Base-by-base conservation (phyloP, 1,140 invertebrate genomes). In the Eubasilissa regina region DNA sequence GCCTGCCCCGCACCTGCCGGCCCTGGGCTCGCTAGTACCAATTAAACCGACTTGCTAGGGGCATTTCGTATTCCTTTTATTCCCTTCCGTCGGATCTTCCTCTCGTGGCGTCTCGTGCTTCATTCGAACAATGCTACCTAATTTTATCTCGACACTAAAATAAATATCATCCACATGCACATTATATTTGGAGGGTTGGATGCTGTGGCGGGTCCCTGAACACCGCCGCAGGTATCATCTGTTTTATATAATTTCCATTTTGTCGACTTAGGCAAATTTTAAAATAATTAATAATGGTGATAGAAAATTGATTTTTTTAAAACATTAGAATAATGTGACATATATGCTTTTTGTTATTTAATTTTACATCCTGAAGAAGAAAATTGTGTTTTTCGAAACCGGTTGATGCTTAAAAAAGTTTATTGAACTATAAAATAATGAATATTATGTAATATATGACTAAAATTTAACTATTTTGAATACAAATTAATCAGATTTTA, bases 1-100 rank as follows among this genome's bases (percentile, higher is more conserved):
- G 58, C 58, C 43, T 53, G 17, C 6, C 58, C 62, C 62, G 68
- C 80, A 81, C 75, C 75, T 81, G 80, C 75, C 73, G 70, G 60
- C 62, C 19, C 58, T 53, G 73, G 56, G 48, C 45, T 44, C 35
- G 35, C 68, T 35, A 43, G 51, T 75, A 81, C 76, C 80, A 81
- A 81, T 81, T 81, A 81, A 81, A 75, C 66, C 64, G 68, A 68
- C 80, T 78, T 62, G 70, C 76, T 45, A 73, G 64, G 55, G 73
- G 51, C 79, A 58, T 56, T 76, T 80, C 73, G 76, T 53, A 53
- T 81, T 75, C 72, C 51, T 70, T 76, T 78, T 70, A 53, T 79
- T 58, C 55, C 19, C 53, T 80, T 80, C 43, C 25, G 13, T 48
- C 75, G 48, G 15, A 73, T 73, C 70, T 73, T 35, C 74, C 43